Evolutionary conservation across 2,888 invertebrate species (phyloP), one percentile per base, ranked within the genome.

Genomic region (Peribatodes rhomboidaria): DNA sequence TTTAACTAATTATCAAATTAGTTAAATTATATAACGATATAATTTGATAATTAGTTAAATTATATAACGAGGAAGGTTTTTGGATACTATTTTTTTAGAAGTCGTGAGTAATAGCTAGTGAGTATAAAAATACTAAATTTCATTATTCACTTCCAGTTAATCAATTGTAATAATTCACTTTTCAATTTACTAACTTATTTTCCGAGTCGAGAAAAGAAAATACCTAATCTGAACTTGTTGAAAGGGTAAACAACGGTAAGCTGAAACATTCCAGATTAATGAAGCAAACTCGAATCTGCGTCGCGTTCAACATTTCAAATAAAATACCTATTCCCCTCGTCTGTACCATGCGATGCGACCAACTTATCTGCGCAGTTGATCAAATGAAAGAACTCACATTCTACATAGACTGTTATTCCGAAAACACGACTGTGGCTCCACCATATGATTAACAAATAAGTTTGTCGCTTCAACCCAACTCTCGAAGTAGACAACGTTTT

Each of bases 181-280:
- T 18, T 20, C 6, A 22, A 22, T 22, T n/a, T n/a, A n/a, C n/a
- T 46, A 46, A 22, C 7, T n/a, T 22, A 22, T 22, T 46, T 8
- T 22, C 22, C 0, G 6, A 22, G n/a, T 46, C 8, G 46, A 7
- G n/a, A 22, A 13, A 13, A 22, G 4, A 46, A 49, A 9, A 31
- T 14, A 31, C 10, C 31, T 11, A 14, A 31, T n/a, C n/a, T n/a
- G n/a, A n/a, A n/a, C 31, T 14, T 31, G 16, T 49, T 31, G 2
- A 20, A 49, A 31, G 16, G 31, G 14, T 31, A 49, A 49, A 49
- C 47, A 49, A 14, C 31, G 14, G 16, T 46, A 46, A n/a, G 47
- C 16, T 31, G 10, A 14, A 49, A 31, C 47, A 49, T 49, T 49
- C 31, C 47, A 49, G 47, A 49, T 47, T 31, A 47, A 47, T 47